These are phyloP conservation scores for Spizaetus ornatus DNA, from an alignment of 2,113 vertebrate genomes.

Conservation along the genomic window DNA sequence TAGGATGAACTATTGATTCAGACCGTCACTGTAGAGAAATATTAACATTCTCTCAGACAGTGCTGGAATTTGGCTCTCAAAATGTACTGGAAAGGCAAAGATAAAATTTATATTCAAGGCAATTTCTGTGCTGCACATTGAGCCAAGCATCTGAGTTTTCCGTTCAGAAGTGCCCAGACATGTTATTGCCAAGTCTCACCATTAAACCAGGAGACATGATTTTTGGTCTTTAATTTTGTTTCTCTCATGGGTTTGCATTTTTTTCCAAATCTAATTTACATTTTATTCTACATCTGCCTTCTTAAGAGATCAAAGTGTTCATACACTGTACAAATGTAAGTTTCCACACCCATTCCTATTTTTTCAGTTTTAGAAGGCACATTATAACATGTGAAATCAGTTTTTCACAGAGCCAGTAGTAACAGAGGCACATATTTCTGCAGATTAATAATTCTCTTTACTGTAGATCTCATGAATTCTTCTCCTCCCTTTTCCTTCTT, in stretches of 20 bases:
- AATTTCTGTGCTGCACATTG: not conserved
- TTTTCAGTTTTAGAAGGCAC: constrained; percentile 37
- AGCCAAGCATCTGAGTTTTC: constrained; percentile 33
- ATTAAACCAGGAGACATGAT: not conserved
- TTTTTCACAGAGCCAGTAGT: constrained; percentile 31
- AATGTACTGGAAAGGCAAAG: not conserved
- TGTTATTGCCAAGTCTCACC: constrained; percentile 15
- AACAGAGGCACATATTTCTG: constrained; percentile 42
- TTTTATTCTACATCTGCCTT: constrained; percentile 17
- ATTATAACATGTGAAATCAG: constrained; percentile 39
- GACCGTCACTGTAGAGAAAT: not conserved
- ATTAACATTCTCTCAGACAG: not conserved
- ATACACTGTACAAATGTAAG: not conserved
- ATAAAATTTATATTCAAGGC: constrained; percentile 31
- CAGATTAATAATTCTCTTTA: constrained; percentile 64
- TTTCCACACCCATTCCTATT: constrained; percentile 37
- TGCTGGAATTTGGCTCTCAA: constrained; percentile 25
- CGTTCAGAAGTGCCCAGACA: constrained; percentile 18
- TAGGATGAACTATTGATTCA: not conserved
- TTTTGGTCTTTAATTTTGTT: constrained; percentile 38
- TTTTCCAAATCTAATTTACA: constrained; percentile 25
- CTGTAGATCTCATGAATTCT: constrained; percentile 47
- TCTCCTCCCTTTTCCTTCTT: constrained; percentile 28
- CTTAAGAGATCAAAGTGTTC: constrained; percentile 31
- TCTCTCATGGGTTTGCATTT: constrained; percentile 8